Evolutionary conservation across 2,113 vertebrate genomes (phyloP), one percentile per base, ranked within the genome.

Genomic region (Zootoca vivipara): DNA sequence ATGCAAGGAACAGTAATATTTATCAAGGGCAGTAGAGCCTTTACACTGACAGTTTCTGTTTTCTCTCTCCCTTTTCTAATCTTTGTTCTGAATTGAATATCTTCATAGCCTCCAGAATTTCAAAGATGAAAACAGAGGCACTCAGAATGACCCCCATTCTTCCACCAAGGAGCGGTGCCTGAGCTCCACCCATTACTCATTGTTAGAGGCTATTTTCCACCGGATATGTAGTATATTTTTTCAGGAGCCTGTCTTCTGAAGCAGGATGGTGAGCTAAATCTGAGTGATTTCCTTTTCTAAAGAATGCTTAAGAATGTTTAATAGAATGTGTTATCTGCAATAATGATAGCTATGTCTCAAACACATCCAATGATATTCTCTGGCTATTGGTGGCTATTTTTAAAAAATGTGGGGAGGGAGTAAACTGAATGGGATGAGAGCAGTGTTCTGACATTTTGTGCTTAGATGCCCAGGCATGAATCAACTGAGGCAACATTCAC

Each of bases 1-100:
- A 1, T 56, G 22, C 62, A 42, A 69, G 78, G 84, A 92, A 91
- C n/a, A 82, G 52, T 72, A 73, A 13, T 35, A 85, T 1, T 91
- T 40, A 64, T 56, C 16, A 87, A 65, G 87, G 18, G 46, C 83
- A 10, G 35, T 86, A 84, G 38, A n/a, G 2, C 64, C 72, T 78
- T 89, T 56, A 84, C 7, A 90, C 85, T 52, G 18, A 87, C 58
- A 92, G 26, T 5, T 5, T 92, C 67, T 87, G 22, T 88, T n/a
- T 7, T 40, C 3, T 42, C 0, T 40, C 5, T 67, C 46, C 46
- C 46, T 20, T 73, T 15, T 35, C 15, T 35, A 3, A 28, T 79
- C 42, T 26, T 33, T 73, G 10, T 65, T 82, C 22, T 38, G 5
- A 38, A 40, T 40, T 82, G 58, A 65, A 64, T 40, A 56, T 73